phyloP scores from a whole-genome alignment of 2,113 vertebrate species.

The Antidorcas marsupialis region DNA sequence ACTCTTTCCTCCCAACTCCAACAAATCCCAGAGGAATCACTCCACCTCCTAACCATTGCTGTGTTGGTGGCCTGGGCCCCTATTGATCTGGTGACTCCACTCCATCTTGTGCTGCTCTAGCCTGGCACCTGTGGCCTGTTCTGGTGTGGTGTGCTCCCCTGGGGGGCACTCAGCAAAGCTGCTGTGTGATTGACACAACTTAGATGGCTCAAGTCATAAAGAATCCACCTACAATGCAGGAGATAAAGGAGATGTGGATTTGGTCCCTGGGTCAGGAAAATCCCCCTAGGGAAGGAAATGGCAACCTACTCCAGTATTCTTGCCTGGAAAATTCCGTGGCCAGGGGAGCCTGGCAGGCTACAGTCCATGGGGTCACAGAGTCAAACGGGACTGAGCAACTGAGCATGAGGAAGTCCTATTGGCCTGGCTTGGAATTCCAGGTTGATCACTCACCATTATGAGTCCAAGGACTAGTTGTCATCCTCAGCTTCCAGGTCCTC shows the following conservation, averaged over 20 bases:
- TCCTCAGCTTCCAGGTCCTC: background rate
- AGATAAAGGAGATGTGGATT: background rate
- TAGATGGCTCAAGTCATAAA: background rate
- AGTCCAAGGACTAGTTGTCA: background rate
- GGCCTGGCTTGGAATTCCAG: background rate
- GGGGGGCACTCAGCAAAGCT: fast-evolving
- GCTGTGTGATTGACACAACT: background rate
- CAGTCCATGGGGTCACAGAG: background rate
- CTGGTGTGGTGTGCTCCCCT: fast-evolving
- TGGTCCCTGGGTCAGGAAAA: background rate
- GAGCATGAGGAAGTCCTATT: background rate
- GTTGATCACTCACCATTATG: too few species aligned
- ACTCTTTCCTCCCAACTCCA: background rate
- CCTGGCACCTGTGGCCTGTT: background rate
- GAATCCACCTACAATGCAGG: background rate
- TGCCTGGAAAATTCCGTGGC: background rate
- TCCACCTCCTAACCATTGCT: background rate
- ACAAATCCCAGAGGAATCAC: too few species aligned
- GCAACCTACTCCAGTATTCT: background rate
- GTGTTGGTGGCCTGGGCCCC: too few species aligned
- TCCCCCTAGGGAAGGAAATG: background rate
- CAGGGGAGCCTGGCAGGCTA: background rate
- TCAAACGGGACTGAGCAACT: background rate
- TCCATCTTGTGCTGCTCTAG: background rate
- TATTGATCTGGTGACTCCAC: background rate